These are phyloP conservation scores for Coendou prehensilis DNA, from an alignment of 2,797 vertebrate species.

Conservation along the genomic window DNA sequence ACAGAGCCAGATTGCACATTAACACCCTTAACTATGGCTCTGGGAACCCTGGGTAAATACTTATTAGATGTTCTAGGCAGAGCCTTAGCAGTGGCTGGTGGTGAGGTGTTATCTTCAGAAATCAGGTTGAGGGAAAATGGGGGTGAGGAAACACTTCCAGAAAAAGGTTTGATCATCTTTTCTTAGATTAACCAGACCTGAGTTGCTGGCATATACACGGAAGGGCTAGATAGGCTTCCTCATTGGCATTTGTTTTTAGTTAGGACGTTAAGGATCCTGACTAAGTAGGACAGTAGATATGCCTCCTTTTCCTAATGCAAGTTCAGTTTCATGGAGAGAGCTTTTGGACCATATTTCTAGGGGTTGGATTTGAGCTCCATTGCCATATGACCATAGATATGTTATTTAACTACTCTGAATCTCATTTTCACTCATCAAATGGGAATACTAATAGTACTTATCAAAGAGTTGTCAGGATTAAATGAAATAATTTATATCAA, in stretches of 20 bases:
- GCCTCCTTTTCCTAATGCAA: slow-evolving; percentile 42
- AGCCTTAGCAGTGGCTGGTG: slow-evolving; percentile 54
- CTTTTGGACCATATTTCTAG: background rate
- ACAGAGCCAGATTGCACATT: slow-evolving; percentile 75
- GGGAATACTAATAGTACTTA: background rate
- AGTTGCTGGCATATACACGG: background rate
- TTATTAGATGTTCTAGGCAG: slow-evolving; percentile 77
- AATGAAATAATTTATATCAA: slow-evolving; percentile 44
- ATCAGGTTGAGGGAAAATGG: slow-evolving; percentile 55
- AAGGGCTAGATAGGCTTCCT: slow-evolving; percentile 33
- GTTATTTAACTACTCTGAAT: background rate
- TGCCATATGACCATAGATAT: background rate
- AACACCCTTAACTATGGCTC: slow-evolving; percentile 76
- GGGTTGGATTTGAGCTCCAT: slow-evolving; percentile 46
- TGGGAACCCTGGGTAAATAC: slow-evolving; percentile 75
- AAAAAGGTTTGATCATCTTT: slow-evolving; percentile 54
- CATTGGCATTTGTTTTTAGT: background rate
- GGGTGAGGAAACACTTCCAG: slow-evolving; percentile 50
- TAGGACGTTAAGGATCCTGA: background rate
- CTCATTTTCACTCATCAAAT: slow-evolving; percentile 58
- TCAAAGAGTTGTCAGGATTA: slow-evolving; percentile 46
- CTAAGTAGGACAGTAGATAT: slow-evolving; percentile 35
- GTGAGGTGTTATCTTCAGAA: slow-evolving; percentile 68
- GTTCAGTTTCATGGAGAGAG: background rate
- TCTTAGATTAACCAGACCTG: background rate